Evolutionary conservation across 2,797 vertebrate species (phyloP), one percentile per base, ranked within the genome.

Genomic region (Echeneis naucrates): DNA sequence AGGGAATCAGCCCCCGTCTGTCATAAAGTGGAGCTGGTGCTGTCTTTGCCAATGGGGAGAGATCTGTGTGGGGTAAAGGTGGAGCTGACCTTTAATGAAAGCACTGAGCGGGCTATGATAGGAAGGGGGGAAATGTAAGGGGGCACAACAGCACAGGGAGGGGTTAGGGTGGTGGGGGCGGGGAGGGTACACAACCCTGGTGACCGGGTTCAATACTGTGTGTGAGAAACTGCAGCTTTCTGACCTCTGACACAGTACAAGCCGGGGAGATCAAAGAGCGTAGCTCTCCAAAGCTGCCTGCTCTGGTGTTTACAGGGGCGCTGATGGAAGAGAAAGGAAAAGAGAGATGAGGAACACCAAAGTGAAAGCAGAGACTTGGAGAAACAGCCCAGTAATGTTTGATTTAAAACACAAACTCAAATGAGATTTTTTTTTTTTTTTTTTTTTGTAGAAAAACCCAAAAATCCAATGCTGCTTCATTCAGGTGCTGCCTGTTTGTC

Each of bases 231-330:
- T 85, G 82, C 91, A 89, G 88, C 87, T 86, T 80, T 86, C 77
- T 90, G 89, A 93, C 91, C 92, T 86, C 83, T 84, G 89, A 88
- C 90, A 89, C 86, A 78, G 86, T 83, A 84, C 81, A 78, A 78
- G 81, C 78, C 75, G 48, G 70, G 73, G 80, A 89, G 89, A 89
- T 89, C 87, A 90, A 78, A 91, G 90, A 84, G 83, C 86, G 80
- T 66, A 38, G 67, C 55, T 85, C 62, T 77, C 61, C 48, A 70
- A 89, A 72, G 61, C 63, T 76, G 68, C 21, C 35, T 67, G 73
- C 61, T 16, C 6, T 21, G 61, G 67, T 87, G 82, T 89, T 88
- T 83, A 87, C 68, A 72, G 64, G 73, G 68, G 61, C 21, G 19
- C 42, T 17, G 72, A 60, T 67, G 32, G 52, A 38, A 17, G 37